phyloP scores from a whole-genome alignment of 2,797 vertebrate genomes.

The Pteronotus mesoamericanus region DNA sequence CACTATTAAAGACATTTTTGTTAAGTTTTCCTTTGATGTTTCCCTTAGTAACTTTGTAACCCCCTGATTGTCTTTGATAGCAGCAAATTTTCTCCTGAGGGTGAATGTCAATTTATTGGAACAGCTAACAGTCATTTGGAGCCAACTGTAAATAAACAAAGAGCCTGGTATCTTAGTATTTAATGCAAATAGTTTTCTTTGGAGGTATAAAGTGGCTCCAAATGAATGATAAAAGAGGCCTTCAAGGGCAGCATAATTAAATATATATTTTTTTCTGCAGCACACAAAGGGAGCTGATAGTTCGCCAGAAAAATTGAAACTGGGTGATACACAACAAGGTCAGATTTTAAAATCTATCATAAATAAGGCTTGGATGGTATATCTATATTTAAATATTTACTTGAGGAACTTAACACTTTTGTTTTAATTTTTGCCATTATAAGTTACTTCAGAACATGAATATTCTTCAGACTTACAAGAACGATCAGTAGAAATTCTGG shows the following conservation, averaged over 20 bases:
- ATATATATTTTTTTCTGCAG: slow-evolving; percentile 33
- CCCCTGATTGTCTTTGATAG: neutral
- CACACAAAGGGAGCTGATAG: neutral
- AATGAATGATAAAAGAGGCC: neutral
- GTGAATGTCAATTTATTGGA: neutral
- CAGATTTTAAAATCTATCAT: neutral
- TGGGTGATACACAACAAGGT: slow-evolving; percentile 63
- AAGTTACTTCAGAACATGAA: neutral
- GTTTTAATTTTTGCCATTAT: neutral
- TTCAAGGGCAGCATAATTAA: neutral
- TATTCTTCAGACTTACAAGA: slow-evolving; percentile 54
- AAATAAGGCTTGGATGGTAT: neutral
- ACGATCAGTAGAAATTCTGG: neutral
- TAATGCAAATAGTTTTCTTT: neutral
- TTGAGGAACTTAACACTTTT: slow-evolving; percentile 2
- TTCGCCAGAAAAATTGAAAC: neutral
- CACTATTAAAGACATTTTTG: neutral
- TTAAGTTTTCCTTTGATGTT: neutral
- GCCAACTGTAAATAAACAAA: neutral
- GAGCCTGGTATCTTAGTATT: neutral
- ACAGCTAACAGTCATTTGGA: neutral
- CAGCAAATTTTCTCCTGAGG: neutral
- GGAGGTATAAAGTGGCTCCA: neutral
- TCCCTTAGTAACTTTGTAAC: neutral
- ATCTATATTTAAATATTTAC: neutral